Evolutionary conservation across 2,888 invertebrate genomes (phyloP), one percentile per base, ranked within the genome.

Genomic region (Clivina fossor): DNA sequence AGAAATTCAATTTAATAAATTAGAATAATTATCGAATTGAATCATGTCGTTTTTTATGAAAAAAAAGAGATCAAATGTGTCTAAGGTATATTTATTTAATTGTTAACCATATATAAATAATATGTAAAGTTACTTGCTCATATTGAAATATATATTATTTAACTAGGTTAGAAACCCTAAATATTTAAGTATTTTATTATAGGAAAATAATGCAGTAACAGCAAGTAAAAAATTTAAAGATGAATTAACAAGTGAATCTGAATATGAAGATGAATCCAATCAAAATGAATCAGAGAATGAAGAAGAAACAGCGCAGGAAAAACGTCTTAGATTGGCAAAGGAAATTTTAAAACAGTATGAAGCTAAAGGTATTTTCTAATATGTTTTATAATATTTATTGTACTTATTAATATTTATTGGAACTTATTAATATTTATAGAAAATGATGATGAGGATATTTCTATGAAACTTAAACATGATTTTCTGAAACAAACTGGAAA

Each of bases 321-420:
- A 95, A 69, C 88, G 91, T 62, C 70, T 96, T 43, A 81, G 94
- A 37, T 74, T 96, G 58, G 94, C 96, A 0, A 95, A 95, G 70
- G 90, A 93, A 77, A 87, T 96, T 37, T 87, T 90, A 73, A 84
- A 81, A 67, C 86, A 91, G 77, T 82, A 81, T 80, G 70, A 61
- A 59, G 15, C 24, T 58, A 4, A 58, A 44, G 15, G 11, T 38
- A 16, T n/a, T 22, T 50, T 24, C 13, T 9, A 1, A 24, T 32
- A 20, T 15, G 18, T 47, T 22, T 11, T 32, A 22, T 30, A 16
- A n/a, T n/a, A 3, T 40, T 4, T 40, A 2, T 57, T 41, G 4
- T 43, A n/a, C 24, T 20, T 32, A 55, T 7, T n/a, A n/a, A n/a
- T n/a, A n/a, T n/a, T n/a, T n/a, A n/a, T n/a, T n/a, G n/a, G n/a